phyloP scores from a whole-genome alignment of 2,113 vertebrate species.

The Tricholaema leucomelas region DNA sequence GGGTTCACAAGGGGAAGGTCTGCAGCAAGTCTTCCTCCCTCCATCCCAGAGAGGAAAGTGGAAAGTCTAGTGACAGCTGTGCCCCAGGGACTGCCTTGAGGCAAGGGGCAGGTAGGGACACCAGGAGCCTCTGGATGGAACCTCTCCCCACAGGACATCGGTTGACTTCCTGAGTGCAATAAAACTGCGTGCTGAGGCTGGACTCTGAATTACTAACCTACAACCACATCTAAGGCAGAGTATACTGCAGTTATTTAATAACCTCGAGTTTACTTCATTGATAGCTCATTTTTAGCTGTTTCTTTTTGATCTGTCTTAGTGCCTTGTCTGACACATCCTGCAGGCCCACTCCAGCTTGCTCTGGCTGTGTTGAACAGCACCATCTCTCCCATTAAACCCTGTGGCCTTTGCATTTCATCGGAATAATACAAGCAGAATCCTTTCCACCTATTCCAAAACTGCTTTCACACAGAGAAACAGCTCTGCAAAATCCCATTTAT shows the following conservation, averaged over 20 bases:
- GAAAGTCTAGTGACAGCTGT: rapidly evolving
- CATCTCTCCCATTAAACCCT: not conserved
- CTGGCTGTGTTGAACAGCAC: not conserved
- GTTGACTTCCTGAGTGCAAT: rapidly evolving
- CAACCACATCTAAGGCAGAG: not conserved
- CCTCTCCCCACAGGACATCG: rapidly evolving
- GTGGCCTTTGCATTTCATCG: not conserved
- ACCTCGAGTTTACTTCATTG: not conserved
- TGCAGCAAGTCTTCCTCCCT: not conserved
- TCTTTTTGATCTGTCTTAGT: not conserved
- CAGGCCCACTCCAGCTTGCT: rapidly evolving
- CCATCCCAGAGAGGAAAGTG: rapidly evolving
- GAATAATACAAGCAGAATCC: not conserved
- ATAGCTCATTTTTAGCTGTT: not conserved
- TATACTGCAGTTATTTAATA: not conserved
- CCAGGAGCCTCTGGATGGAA: no score
- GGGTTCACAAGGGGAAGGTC: not conserved
- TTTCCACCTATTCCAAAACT: not conserved
- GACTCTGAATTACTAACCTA: not conserved
- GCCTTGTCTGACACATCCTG: not conserved
- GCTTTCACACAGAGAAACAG: not conserved
- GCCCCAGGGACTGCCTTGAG: rapidly evolving
- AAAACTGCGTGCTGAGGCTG: rapidly evolving
- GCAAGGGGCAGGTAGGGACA: not conserved
- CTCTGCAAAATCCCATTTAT: not conserved